Base-by-base conservation (phyloP, 2,888 invertebrate species). In the Xanthia icteritia region DNA sequence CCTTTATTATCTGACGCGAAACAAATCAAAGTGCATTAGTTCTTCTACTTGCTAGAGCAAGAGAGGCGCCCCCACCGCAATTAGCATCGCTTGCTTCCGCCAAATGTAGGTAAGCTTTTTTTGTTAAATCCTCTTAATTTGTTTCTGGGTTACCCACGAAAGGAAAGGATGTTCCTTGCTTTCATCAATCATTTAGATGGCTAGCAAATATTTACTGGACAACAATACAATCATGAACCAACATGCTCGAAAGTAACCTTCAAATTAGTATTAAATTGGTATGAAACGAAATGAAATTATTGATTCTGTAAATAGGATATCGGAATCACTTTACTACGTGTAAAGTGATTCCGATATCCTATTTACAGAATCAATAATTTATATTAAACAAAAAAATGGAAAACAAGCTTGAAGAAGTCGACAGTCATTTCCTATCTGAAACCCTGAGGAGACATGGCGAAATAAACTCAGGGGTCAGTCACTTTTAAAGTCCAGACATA, bases 111-210 rank as follows among this genome's bases (percentile, higher is more conserved):
- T 31, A 87, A 92, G 92, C 91, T 93, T 94, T 94, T 94, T 95
- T 93, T 90, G 92, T 89, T 91, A 92, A 94, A 92, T 91, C 93
- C 92, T 91, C 91, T 92, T 93, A 93, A 94, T 94, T 94, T 92
- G 89, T 88, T 85, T 87, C 78, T 69, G 90, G 88, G 90, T 91
- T 90, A 87, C 83, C 80, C 20, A 54, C 23, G 13, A 66, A 77
- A 67, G 64, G 36, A 42, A 76, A 4, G 20, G 0, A 20, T 15
- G 36, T 42, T 27, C 63, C 51, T 48, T 23, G 13, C 11, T 48
- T 63, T 67, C n/a, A n/a, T n/a, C n/a, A 23, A 23, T 0, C 6
- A 20, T 48, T 6, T 20, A n/a, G 17, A 4, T 20, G 11, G 5
- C 48, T 13, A 4, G 48, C 51, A 23, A 36, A 9, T 31, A 51